Evolutionary conservation across 2,797 vertebrate species (phyloP), one percentile per base, ranked within the genome.

Genomic region (Falco berigora): DNA sequence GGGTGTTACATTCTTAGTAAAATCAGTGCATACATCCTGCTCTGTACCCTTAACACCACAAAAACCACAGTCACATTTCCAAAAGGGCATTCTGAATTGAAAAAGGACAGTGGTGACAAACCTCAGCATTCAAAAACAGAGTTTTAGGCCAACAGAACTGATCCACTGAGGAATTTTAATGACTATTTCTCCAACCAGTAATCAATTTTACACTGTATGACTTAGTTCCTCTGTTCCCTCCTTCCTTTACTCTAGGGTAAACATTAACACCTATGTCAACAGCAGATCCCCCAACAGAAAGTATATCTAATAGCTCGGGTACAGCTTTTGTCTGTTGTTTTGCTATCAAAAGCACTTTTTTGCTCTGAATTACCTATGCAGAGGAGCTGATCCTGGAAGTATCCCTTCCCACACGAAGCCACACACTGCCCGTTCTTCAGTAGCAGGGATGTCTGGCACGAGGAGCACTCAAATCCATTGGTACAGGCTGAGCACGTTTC

Each of bases 401-500:
- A 98, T 8, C 98, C 98, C 0, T 97, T 73, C 27, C 98, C 98
- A 49, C 99, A 99, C 24, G 96, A 95, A 11, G 97, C 9, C 96
- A 99, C 98, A 50, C 99, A 99, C 69, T 96, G 98, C 40, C 98
- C 97, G 0, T 97, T 92, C 68, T 97, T 98, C 97, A 99, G 96
- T 62, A 99, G 97, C 79, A 98, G 97, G 8, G 98, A 81, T 7
- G 95, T 40, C 50, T 28, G 94, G 58, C 99, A 99, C 0, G 98
- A 98, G 8, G 92, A 97, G 81, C 99, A 99, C 74, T 98, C 98
- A 84, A 98, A 98, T 7, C 86, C 95, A 20, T 97, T 98, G 87
- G 96, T 97, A 72, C 99, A 99, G 40, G 97, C 94, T 90, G 98
- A 95, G 73, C 99, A 99, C 40, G 98, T 98, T 1, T 98, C 92